phyloP scores from a whole-genome alignment of 2,113 vertebrate genomes.

The Spea multiplicata region DNA sequence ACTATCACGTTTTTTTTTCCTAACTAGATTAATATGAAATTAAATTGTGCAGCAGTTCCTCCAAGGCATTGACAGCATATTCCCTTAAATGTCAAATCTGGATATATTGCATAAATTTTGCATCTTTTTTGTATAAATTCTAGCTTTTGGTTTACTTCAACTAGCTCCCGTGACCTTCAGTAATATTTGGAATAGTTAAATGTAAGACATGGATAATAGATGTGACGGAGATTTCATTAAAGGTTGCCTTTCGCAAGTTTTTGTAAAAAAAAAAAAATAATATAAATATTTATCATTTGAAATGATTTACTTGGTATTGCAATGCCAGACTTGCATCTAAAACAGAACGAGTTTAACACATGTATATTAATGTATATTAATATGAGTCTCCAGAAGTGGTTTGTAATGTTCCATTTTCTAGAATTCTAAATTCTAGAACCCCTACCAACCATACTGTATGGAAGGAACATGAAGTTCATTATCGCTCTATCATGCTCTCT shows the following conservation, averaged over 20 bases:
- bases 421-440: too few relatives aligned
- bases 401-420: too few relatives aligned
- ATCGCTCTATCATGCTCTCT: too few relatives aligned
- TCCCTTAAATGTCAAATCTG: conserved; percentile 48
- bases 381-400: too few relatives aligned
- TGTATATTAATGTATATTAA: too few relatives aligned
- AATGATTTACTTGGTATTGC: too few relatives aligned
- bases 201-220: conserved; percentile 20
- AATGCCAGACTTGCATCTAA: too few relatives aligned
- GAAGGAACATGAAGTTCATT: too few relatives aligned
- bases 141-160: conserved; percentile 17
- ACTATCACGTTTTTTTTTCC: conserved; percentile 29
- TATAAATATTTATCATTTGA: background rate
- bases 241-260: background rate
- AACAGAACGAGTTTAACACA: too few relatives aligned
- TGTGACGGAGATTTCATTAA: conserved; percentile 4
- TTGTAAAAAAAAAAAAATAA: conserved; percentile 10
- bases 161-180: conserved; percentile 38
- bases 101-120: conserved; percentile 47
- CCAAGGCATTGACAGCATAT: conserved; percentile 40
- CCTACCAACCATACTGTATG: too few relatives aligned
- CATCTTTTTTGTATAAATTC: conserved; percentile 46
- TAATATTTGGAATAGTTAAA: conserved; percentile 38
- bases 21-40: conserved; percentile 48
- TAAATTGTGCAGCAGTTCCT: conserved; percentile 46